Base-by-base conservation (phyloP, 1,140 invertebrate genomes). In the Caerostris extrusa region DNA sequence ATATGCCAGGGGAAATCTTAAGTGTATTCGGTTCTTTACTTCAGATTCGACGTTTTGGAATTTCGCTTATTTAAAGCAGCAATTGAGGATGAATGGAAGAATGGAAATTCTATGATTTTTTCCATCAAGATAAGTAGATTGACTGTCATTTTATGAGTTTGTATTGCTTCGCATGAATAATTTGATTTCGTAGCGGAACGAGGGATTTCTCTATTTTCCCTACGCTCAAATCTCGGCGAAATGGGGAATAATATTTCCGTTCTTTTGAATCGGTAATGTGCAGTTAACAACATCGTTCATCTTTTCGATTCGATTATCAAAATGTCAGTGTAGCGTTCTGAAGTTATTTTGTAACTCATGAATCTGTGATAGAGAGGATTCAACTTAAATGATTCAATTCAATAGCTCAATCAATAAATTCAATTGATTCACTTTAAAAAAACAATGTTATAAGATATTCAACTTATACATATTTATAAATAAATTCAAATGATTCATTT, bases 81-180 rank as follows among this genome's bases (percentile, higher is more conserved):
- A 77, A 77, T 77, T 77, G 8, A 2, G 71, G 34, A 50, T 77
- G 55, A 56, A 55, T 64, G 86, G 53, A 50, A 53, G 14, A 57
- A 57, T 56, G 82, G 82, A 83, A 58, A 83, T 88, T 50, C 86
- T 64, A 64, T 64, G 60, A 88, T 34, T 34, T 34, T 34, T 88
- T 88, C 86, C 61, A 53, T 67, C 10, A 64, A 57, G 50, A 77
- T 58, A 56, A 86, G 50, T 56, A 7, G 34, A 34, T 34, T 34
- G 67, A n/a, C 14, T 77, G 50, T 50, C 19, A 5, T 88, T 88
- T 64, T 88, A 64, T 55, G 86, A 64, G 12, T 88, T 64, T 19
- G 58, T 7, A 64, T 88, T 58, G 61, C 60, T 2, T 19, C 58
- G 60, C 86, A 88, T 88, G 86, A 88, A 88, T 88, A 88, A 88